phyloP scores from a whole-genome alignment of 1,140 invertebrate genomes.

The Ceratina calcarata region DNA sequence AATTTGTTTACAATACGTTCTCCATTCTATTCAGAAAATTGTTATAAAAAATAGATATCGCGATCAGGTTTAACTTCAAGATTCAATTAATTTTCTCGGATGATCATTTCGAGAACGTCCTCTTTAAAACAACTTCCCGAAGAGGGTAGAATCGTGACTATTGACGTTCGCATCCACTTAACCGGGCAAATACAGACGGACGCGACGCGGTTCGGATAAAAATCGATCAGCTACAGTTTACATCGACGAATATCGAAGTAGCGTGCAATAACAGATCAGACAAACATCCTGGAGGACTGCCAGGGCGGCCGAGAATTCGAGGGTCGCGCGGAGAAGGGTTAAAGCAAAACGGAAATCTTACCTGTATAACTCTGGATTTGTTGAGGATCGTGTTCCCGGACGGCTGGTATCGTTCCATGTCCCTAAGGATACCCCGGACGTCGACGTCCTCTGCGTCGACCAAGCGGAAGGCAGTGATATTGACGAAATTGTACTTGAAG shows the following conservation, averaged over 20 bases:
- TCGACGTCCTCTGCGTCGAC: slow-evolving; percentile 82
- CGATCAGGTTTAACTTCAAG: too few relatives aligned
- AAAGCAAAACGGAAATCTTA: slow-evolving; percentile 62
- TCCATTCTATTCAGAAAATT: too few relatives aligned
- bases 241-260: background rate
- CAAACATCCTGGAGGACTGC: slow-evolving; percentile 14
- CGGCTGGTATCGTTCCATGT: slow-evolving; percentile 85
- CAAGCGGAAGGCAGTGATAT: slow-evolving; percentile 85
- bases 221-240: background rate
- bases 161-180: too few relatives aligned
- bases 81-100: too few relatives aligned
- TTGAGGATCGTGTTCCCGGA: slow-evolving; percentile 81
- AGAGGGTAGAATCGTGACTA: too few relatives aligned
- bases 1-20: too few relatives aligned
- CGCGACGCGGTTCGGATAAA: background rate
- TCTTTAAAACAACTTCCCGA: background rate
- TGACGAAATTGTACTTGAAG: slow-evolving; percentile 85
- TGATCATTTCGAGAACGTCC: too few relatives aligned
- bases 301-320: background rate
- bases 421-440: slow-evolving; percentile 82
- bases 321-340: too few relatives aligned
- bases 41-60: too few relatives aligned
- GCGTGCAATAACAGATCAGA: slow-evolving; percentile 3
- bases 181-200: too few relatives aligned
- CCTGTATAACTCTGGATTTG: slow-evolving; percentile 82